Percentiles rank a stretch among this genome's conserved stretches.
phyloP scores from a whole-genome alignment of 2,113 vertebrate species.

The Fregetta grallaria region DNA sequence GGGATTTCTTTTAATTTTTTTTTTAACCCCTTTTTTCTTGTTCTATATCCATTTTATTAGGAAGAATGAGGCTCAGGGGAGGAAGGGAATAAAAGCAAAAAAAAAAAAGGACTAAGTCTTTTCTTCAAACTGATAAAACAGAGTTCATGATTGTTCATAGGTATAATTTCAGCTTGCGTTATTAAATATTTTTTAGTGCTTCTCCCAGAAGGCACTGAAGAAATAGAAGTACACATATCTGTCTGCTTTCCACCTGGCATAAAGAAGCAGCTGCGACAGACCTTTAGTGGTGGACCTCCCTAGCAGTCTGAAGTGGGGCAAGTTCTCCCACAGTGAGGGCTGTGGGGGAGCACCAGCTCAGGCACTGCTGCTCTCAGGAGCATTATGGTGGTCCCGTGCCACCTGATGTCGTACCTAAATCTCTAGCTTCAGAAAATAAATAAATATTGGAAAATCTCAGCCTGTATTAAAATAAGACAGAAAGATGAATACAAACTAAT shows the following conservation, averaged over 20 bases:
- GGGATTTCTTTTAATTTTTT: background rate
- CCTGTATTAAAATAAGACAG: background rate
- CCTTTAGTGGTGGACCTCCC: background rate
- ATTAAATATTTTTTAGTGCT: background rate
- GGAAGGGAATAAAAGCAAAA: background rate
- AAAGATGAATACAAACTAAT: background rate
- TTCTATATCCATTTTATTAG: background rate
- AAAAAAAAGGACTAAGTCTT: background rate
- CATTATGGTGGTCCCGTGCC: accelerated
- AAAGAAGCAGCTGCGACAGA: background rate
- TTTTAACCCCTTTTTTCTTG: background rate
- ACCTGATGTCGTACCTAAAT: background rate
- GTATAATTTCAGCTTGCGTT: background rate
- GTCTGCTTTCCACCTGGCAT: background rate
- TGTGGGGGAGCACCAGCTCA: background rate
- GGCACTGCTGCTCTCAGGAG: background rate
- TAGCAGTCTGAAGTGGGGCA: background rate
- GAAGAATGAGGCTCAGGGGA: background rate
- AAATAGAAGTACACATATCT: background rate
- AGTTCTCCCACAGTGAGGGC: background rate
- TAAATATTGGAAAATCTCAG: background rate
- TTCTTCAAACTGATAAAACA: background rate
- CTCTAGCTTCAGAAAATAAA: background rate
- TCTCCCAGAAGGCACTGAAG: background rate
- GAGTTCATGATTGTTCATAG: background rate